Evolutionary conservation across 2,797 vertebrate species (phyloP).

Genomic region (Micropoecilia bifurca): DNA sequence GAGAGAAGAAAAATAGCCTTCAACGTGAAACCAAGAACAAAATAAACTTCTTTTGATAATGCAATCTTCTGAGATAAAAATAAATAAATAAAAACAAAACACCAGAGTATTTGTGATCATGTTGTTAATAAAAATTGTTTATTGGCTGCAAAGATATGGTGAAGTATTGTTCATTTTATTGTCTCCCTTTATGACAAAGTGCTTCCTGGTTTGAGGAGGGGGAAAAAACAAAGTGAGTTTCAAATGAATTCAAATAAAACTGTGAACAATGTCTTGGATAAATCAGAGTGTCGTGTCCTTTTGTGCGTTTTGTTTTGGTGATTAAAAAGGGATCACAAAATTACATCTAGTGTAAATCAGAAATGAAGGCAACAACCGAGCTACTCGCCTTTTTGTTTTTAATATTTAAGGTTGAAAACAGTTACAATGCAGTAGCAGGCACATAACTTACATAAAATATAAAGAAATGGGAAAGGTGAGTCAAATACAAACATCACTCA

Average conservation of each 20-base stretch:
- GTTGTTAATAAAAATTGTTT: constrained; percentile 92
- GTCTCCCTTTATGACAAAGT: constrained; percentile 79
- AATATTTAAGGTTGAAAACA: too few relatives aligned
- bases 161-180: constrained; percentile 81
- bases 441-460: not conserved
- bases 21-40: constrained; percentile 75
- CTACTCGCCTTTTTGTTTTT: too few relatives aligned
- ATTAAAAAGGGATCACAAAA: too few relatives aligned
- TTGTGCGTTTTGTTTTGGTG: constrained; percentile 32
- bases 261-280: constrained; percentile 80
- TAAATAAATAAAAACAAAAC: constrained; percentile 71
- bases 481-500: not conserved
- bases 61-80: constrained; percentile 77
- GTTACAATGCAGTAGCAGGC: too few relatives aligned
- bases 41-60: constrained; percentile 84
- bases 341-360: too few relatives aligned
- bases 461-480: not conserved
- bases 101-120: constrained; percentile 93
- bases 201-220: constrained; percentile 79
- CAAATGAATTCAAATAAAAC: constrained; percentile 83
- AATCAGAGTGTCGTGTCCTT: constrained; percentile 57
- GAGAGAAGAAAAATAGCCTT: constrained; percentile 58
- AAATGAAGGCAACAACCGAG: too few relatives aligned
- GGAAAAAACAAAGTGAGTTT: constrained; percentile 61
- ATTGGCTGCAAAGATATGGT: constrained; percentile 88